These are phyloP conservation scores for Urophycis tenuis DNA, from an alignment of 2,797 vertebrate species.

Conservation along the genomic window DNA sequence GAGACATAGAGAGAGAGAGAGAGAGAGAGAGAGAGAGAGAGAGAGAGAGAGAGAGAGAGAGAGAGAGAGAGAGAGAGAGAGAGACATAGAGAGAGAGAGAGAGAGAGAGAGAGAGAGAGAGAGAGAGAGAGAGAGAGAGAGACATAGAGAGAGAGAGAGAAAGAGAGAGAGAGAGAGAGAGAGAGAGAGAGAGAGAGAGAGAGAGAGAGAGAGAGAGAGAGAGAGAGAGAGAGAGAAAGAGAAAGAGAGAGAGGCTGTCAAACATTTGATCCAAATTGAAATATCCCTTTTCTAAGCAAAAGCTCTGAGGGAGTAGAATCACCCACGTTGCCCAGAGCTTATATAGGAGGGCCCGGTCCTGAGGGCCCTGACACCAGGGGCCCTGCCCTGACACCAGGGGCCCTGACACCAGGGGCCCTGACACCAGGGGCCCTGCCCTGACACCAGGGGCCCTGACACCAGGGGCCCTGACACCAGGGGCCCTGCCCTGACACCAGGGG, in stretches of 20 bases:
- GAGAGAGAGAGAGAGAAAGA: constrained; percentile 5
- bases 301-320: too few relatives aligned
- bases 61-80: neutral
- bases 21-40: constrained; percentile 4
- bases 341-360: too few relatives aligned
- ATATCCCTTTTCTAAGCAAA: neutral
- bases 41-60: constrained; percentile 25
- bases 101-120: too few relatives aligned
- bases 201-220: too few relatives aligned
- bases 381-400: too few relatives aligned
- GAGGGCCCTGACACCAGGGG: too few relatives aligned
- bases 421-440: too few relatives aligned
- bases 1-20: constrained; percentile 22
- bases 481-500: too few relatives aligned
- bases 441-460: too few relatives aligned
- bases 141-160: constrained; percentile 19
- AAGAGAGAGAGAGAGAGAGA: constrained; percentile 15
- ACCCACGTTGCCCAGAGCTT: too few relatives aligned
- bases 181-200: constrained; percentile 14
- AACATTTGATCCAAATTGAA: neutral
- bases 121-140: constrained; percentile 13
- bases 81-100: constrained; percentile 9
- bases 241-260: constrained; percentile 14
- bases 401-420: too few relatives aligned
- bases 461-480: too few relatives aligned